These are phyloP conservation scores for Myotis brandtii DNA, from an alignment of 2,113 vertebrate genomes.

Conservation along the genomic window DNA sequence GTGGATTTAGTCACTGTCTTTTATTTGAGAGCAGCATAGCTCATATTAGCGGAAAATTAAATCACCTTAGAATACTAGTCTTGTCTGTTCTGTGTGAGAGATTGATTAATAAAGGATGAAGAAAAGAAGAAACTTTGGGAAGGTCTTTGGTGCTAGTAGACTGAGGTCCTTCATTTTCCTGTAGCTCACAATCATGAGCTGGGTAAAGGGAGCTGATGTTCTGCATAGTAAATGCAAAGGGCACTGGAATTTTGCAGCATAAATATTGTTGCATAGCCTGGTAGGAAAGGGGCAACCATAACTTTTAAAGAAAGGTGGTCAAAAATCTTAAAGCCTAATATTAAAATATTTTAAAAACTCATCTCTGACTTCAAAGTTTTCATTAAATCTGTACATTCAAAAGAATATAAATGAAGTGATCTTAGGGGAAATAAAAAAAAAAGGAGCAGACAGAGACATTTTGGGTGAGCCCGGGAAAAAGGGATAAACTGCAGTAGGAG, in stretches of 20 bases:
- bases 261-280: not conserved
- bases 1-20: not conserved
- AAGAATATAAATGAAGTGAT: not conserved
- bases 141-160: not conserved
- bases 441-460: not conserved
- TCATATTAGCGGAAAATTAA: not conserved
- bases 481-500: not conserved
- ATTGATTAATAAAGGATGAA: not conserved
- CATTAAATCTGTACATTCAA: not conserved
- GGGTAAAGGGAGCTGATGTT: not conserved
- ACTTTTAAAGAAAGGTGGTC: not conserved
- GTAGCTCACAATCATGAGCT: not conserved
- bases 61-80: not conserved
- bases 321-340: not conserved
- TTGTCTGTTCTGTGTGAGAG: not conserved
- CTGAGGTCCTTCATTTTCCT: not conserved
- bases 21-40: not conserved
- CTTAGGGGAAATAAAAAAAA: not conserved
- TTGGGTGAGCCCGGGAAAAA: not conserved
- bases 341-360: not conserved
- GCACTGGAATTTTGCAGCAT: not conserved
- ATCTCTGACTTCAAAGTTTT: not conserved
- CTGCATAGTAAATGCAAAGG: not conserved
- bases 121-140: not conserved
- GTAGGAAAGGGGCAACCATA: not conserved